phyloP scores from a whole-genome alignment of 2,797 vertebrate species.

The Falco rusticolus region DNA sequence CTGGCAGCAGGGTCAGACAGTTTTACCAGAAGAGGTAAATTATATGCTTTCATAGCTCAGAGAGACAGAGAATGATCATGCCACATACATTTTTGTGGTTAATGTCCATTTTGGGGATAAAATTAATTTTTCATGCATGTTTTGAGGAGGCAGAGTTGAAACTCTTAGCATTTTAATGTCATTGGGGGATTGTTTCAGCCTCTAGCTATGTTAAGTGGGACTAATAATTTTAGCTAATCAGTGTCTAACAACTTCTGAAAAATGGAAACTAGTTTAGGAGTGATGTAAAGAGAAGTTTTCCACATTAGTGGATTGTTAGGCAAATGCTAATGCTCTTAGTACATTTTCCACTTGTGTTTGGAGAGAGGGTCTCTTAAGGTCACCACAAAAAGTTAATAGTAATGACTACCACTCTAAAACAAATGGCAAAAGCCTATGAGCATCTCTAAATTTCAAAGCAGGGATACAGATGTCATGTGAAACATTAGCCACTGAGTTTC shows the following conservation, averaged over 20 bases:
- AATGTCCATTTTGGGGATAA: constrained; percentile 59
- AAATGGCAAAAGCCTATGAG: not conserved
- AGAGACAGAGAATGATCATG: not conserved
- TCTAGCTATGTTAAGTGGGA: constrained; percentile 55
- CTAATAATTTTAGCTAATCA: constrained; percentile 62
- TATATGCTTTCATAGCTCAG: not conserved
- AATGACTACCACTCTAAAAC: not conserved
- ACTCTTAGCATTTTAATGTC: constrained; percentile 38
- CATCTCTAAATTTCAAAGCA: not conserved
- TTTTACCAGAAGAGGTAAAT: constrained; percentile 54
- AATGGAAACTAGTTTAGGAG: constrained; percentile 62
- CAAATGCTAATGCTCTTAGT: constrained; percentile 54
- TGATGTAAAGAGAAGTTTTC: constrained; percentile 59
- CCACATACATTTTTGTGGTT: constrained; percentile 35
- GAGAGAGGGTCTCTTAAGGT: constrained; percentile 49
- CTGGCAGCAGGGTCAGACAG: not conserved
- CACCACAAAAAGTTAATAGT: not conserved
- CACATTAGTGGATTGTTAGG: constrained; percentile 48
- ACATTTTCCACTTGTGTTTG: constrained; percentile 59
- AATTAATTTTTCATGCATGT: constrained; percentile 52
- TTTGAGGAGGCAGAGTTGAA: constrained; percentile 45
- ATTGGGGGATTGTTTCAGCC: constrained; percentile 54
- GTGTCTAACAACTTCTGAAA: constrained; percentile 62
- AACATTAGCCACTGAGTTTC: not conserved
- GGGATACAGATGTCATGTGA: not conserved